Conservation (phyloP, 1,140 invertebrate genomes). For the Meloidogyne hapla region DNA sequence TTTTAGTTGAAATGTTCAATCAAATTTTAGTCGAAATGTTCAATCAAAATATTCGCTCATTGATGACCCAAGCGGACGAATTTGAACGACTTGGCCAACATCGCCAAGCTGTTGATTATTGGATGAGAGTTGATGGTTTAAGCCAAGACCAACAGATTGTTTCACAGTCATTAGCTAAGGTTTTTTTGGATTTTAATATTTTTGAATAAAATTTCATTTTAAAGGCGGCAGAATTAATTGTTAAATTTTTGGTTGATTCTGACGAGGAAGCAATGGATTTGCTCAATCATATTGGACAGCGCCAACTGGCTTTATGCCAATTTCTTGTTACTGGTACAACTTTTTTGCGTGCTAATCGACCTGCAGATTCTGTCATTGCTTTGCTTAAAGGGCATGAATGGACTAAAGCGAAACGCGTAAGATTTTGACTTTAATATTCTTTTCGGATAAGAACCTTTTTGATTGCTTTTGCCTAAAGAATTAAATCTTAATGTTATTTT, state of each 20-base stretch:
- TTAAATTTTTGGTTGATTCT: slow-evolving; percentile 73
- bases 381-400: slow-evolving; percentile 73
- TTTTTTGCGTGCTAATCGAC: slow-evolving; percentile 76
- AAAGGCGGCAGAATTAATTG: slow-evolving; percentile 71
- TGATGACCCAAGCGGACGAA: slow-evolving; percentile 73
- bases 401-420: slow-evolving; percentile 66
- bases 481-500: slow-evolving; percentile 73
- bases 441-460: too few relatives aligned
- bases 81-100: slow-evolving; percentile 78
- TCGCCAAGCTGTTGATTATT: slow-evolving; percentile 70
- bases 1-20: too few relatives aligned
- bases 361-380: slow-evolving; percentile 71
- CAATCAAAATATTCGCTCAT: too few relatives aligned
- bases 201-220: too few relatives aligned
- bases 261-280: slow-evolving; percentile 70
- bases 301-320: slow-evolving; percentile 67
- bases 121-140: slow-evolving; percentile 67
- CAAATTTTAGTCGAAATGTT: too few relatives aligned
- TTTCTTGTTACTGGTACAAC: slow-evolving; percentile 71
- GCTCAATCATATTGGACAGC: slow-evolving; percentile 65
- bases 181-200: too few relatives aligned
- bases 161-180: slow-evolving; percentile 72
- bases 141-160: slow-evolving; percentile 70
- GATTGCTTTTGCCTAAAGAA: too few relatives aligned
- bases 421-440: slow-evolving; percentile 11